Conservation (phyloP, 2,888 invertebrate genomes). For the Drosophila meridiana region DNA sequence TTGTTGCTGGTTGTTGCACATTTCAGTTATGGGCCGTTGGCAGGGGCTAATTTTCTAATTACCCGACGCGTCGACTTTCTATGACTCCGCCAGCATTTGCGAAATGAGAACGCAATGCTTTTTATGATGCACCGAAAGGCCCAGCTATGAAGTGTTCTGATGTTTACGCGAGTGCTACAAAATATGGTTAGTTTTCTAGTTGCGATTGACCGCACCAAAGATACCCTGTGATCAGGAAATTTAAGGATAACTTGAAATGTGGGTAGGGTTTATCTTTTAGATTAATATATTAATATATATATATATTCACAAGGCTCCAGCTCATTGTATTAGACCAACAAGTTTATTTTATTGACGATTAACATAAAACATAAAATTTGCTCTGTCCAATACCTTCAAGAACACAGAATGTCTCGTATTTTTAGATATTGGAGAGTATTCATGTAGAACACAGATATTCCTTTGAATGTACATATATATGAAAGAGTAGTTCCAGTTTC, state of each 20-base stretch:
- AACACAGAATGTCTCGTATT: neutral
- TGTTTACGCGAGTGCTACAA: conserved; percentile 33
- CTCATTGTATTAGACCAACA: too few relatives aligned
- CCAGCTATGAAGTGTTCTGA: conserved; percentile 37
- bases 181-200: neutral
- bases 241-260: too few relatives aligned
- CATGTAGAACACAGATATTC: too few relatives aligned
- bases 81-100: conserved; percentile 61
- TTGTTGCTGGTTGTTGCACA: conserved; percentile 41
- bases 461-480: too few relatives aligned
- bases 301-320: too few relatives aligned
- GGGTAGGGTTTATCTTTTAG: neutral
- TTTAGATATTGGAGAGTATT: too few relatives aligned
- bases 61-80: conserved; percentile 73
- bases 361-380: too few relatives aligned
- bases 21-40: conserved; percentile 69
- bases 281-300: too few relatives aligned
- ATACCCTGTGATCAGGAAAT: neutral
- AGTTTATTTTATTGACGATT: too few relatives aligned
- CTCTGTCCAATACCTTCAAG: too few relatives aligned
- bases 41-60: conserved; percentile 76
- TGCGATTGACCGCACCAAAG: neutral
- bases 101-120: conserved; percentile 59
- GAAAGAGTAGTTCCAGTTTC: too few relatives aligned
- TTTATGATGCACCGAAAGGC: conserved; percentile 49